Conservation (phyloP, 2,888 invertebrate genomes). For the Lacanobia oleracea region DNA sequence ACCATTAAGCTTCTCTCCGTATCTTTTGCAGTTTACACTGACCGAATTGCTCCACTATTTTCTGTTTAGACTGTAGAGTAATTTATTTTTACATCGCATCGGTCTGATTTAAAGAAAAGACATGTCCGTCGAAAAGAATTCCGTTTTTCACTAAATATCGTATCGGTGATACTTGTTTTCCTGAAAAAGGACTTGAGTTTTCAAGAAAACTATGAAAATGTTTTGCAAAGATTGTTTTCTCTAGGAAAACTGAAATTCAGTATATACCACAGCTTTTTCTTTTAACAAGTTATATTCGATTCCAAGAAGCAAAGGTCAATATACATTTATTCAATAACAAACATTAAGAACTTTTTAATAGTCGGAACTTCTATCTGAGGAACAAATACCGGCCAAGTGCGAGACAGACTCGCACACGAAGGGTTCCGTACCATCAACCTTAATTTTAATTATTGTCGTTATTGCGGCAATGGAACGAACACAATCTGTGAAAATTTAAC, state of each 20-base stretch:
- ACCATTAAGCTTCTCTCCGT: conserved; percentile 43
- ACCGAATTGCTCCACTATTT: conserved; percentile 40
- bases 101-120: conserved; percentile 14
- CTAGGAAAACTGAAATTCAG: neutral
- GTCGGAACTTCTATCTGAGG: too few relatives aligned
- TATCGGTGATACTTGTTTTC: neutral
- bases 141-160: neutral
- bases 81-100: conserved; percentile 27
- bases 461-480: too few relatives aligned
- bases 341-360: neutral
- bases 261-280: too few relatives aligned
- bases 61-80: conserved; percentile 14
- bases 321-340: neutral
- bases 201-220: neutral
- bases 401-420: too few relatives aligned
- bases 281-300: neutral
- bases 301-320: neutral
- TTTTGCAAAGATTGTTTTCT: neutral
- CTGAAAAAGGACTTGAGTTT: neutral
- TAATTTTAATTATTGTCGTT: too few relatives aligned
- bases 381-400: too few relatives aligned
- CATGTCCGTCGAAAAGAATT: neutral
- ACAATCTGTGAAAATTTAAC: too few relatives aligned
- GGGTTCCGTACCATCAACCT: too few relatives aligned
- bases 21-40: conserved; percentile 52